These are phyloP conservation scores for Sepioteuthis lessoniana DNA, from an alignment of 2,888 invertebrate genomes.

Conservation along the genomic window DNA sequence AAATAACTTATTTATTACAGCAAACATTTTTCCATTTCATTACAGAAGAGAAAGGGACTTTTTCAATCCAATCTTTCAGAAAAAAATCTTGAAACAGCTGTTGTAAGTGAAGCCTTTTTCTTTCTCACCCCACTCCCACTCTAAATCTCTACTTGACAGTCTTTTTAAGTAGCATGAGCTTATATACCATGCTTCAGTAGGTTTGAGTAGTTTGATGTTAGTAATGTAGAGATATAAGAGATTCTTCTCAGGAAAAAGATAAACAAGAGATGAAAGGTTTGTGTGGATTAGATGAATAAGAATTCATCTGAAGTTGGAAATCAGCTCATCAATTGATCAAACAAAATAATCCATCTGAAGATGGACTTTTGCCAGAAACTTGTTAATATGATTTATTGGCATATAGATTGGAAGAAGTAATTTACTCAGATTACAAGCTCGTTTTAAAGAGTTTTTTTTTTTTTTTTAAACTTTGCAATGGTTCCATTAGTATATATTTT, in stretches of 20 bases:
- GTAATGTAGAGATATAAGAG: neutral
- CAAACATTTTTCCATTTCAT: neutral
- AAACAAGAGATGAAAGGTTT: neutral
- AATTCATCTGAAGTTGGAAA: neutral
- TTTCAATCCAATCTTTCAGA: neutral
- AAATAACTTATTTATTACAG: neutral
- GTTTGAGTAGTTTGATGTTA: neutral
- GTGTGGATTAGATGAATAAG: neutral
- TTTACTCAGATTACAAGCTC: neutral
- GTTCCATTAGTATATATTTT: neutral
- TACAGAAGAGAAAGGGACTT: neutral
- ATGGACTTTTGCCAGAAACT: neutral
- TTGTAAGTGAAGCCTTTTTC: neutral
- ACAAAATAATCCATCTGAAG: constrained; percentile 11
- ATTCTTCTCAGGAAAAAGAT: neutral
- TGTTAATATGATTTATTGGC: neutral
- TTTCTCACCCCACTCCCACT: neutral
- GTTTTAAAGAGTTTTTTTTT: neutral
- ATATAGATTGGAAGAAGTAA: neutral
- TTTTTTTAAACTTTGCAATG: neutral
- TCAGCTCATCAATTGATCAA: neutral
- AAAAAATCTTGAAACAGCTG: neutral
- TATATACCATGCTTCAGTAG: neutral
- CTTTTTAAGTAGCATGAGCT: neutral
- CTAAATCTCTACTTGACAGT: neutral